Base-by-base conservation (phyloP, 30 jellyfish, hydroid and myxozoan species). In the Hydra vulgaris region DNA sequence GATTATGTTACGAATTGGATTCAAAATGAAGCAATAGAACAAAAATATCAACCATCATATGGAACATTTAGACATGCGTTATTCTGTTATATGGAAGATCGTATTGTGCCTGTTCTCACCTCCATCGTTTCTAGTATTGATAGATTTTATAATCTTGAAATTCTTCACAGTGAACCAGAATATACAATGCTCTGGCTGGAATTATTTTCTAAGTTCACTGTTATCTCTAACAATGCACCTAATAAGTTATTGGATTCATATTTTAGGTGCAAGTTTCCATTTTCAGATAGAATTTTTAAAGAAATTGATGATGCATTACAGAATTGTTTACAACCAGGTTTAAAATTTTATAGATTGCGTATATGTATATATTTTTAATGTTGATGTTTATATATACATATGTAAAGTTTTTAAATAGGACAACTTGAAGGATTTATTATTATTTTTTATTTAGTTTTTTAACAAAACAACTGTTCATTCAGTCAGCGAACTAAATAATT, bases 11-110 rank as follows among this genome's bases (percentile, higher is more conserved):
- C 17, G 15, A 54, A 52, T 1, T 87, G 96, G 96, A 82, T 87
- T 24, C 88, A 71, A 12, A 85, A 87, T 23, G 96, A 87, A 67
- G 96, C 96, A 17, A 79, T 82, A 1, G 78, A 80, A 25, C 92
- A 84, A 8, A 69, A 70, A 19, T 76, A 87, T 74, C 78, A 76
- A 54, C 96, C 88, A 25, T 88, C 82, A 26, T 87, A 87, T 66
- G 96, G 96, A 77, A 87, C 96, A 17, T 87, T 87, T 27, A 79
- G 96, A n/a, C 81, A 87, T 25, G 96, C 96, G 0, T 69, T 87
- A 82, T 72, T 84, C 16, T 71, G 87, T 22, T 40, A 40, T 40
- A 12, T 12, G 5, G 61, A 40, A 40, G 61, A 40, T 40, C 61
- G 61, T 12, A 40, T 40, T 40, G 61, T 40, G 61, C 61, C 61